A percentile compares a stretch with the other conserved stretches of the same genome.
These are phyloP conservation scores for Percina caprodes DNA, from an alignment of 2,113 vertebrate genomes.

Conservation along the genomic window DNA sequence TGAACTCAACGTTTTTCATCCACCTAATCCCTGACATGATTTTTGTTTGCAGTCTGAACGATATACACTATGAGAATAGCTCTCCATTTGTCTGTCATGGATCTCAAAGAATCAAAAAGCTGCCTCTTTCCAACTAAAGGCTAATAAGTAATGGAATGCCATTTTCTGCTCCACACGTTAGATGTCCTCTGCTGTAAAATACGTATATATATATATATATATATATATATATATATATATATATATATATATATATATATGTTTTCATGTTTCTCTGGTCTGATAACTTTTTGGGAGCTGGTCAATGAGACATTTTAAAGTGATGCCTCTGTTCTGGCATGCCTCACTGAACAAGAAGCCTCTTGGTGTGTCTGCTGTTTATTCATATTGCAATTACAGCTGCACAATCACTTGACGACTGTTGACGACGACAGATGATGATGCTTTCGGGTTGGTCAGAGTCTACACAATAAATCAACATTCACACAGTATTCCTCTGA, in stretches of 20 bases:
- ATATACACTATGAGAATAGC: constrained; percentile 20
- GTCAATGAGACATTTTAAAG: constrained; percentile 35
- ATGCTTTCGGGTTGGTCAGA: constrained; percentile 69
- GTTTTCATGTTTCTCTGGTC: constrained; percentile 34
- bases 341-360: constrained; percentile 2
- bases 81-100: constrained; percentile 50
- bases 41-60: constrained; percentile 17
- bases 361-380: constrained; percentile 54
- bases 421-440: constrained; percentile 70
- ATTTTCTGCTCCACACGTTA: constrained; percentile 50
- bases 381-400: constrained; percentile 87
- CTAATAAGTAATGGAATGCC: constrained; percentile 51
- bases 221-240: too few relatives aligned
- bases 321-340: constrained; percentile 10
- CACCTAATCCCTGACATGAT: constrained; percentile 29
- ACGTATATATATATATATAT: too few relatives aligned
- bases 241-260: too few relatives aligned
- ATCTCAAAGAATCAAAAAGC: constrained; percentile 44
- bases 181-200: constrained; percentile 39
- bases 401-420: constrained; percentile 80
- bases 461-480: constrained; percentile 84
- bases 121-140: constrained; percentile 56
- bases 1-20: constrained; percentile 17
- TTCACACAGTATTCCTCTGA: constrained; percentile 23
- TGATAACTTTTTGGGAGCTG: constrained; percentile 17